Evolutionary conservation across 2,888 invertebrate species (phyloP).

Genomic region (Monoplex corrugatus): DNA sequence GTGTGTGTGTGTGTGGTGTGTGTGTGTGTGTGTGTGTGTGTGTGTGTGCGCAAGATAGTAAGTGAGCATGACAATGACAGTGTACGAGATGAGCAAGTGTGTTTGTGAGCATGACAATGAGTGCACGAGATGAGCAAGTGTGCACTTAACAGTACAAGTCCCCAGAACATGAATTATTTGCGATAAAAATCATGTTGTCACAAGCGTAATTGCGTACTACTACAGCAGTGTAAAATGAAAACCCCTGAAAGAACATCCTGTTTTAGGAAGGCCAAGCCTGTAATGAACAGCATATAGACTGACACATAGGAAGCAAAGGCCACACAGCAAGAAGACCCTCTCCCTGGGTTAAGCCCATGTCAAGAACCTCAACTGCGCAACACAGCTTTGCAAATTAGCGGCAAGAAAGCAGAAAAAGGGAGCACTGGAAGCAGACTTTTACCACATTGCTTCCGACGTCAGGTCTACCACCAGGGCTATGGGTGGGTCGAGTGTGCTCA

Average conservation of each 20-base stretch:
- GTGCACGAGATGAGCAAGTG: too few species aligned
- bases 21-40: not conserved
- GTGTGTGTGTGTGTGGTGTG: not conserved
- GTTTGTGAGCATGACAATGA: too few species aligned
- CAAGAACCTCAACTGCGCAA: not conserved
- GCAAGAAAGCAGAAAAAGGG: slow-evolving; percentile 43
- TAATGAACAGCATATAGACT: too few species aligned
- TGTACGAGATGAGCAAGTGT: too few species aligned
- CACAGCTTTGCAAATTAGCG: slow-evolving; percentile 3
- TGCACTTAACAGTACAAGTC: too few species aligned
- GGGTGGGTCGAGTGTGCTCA: not conserved
- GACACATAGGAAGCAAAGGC: not conserved
- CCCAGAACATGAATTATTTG: too few species aligned
- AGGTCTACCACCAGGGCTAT: not conserved
- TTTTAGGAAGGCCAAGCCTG: too few species aligned
- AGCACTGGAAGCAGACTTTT: slow-evolving; percentile 23
- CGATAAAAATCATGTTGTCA: too few species aligned
- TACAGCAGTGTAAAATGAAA: too few species aligned
- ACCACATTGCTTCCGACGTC: not conserved
- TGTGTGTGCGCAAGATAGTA: not conserved
- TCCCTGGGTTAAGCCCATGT: not conserved
- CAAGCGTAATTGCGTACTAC: too few species aligned
- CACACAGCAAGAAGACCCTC: not conserved
- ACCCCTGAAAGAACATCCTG: too few species aligned
- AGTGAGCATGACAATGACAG: not conserved